Evolutionary conservation across 92 coral and sea anemone genomes (phyloP).

Genomic region (Palythoa caribaeorum): DNA sequence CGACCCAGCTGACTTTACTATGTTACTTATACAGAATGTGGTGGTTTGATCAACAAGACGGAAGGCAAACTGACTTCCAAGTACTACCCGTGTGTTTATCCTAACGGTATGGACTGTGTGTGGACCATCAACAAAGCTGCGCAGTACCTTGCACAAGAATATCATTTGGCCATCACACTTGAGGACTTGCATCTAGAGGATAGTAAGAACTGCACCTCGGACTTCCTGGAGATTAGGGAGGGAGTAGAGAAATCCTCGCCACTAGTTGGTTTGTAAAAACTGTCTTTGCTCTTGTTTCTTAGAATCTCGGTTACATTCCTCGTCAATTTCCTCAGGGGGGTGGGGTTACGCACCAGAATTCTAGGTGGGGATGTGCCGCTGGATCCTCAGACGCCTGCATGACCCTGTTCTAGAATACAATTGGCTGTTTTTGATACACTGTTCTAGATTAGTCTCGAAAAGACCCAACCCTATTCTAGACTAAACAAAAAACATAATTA

Average conservation of each 20-base stretch:
- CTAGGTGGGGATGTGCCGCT: too few relatives aligned
- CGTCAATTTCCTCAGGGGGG: background rate
- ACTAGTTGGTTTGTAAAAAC: background rate
- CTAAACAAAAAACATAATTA: too few relatives aligned
- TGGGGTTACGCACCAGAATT: too few relatives aligned
- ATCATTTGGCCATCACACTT: constrained; percentile 7
- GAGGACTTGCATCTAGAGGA: constrained; percentile 29
- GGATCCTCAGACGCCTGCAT: too few relatives aligned
- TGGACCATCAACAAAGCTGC: constrained; percentile 26
- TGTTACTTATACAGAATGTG: constrained; percentile 15
- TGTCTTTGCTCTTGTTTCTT: too few relatives aligned
- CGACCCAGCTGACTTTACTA: background rate
- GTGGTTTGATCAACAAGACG: constrained; percentile 30
- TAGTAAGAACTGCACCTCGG: constrained; percentile 15
- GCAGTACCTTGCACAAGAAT: background rate
- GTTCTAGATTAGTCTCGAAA: too few relatives aligned
- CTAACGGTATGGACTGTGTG: constrained; percentile 32
- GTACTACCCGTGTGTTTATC: constrained; percentile 19
- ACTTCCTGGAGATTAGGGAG: constrained; percentile 31
- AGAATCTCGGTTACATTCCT: background rate
- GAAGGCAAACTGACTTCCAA: constrained; percentile 25
- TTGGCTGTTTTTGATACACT: too few relatives aligned
- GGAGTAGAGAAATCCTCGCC: constrained; percentile 21
- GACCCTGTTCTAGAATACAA: too few relatives aligned
- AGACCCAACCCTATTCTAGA: too few relatives aligned